phyloP scores from a whole-genome alignment of 2,888 invertebrate genomes.

The Baronia brevicornis region DNA sequence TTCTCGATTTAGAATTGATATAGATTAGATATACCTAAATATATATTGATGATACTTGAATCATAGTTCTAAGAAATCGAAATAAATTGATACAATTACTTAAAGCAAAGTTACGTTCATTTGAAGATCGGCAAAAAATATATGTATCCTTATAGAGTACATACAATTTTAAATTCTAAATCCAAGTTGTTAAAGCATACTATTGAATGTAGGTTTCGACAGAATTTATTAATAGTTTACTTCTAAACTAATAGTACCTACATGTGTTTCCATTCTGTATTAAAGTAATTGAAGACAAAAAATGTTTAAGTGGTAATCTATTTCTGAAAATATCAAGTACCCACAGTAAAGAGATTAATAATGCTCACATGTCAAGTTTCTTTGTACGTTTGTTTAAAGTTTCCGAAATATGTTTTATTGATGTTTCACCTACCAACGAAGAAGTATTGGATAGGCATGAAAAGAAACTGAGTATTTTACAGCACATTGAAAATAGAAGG shows the following conservation, averaged over 20 bases:
- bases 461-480: no score
- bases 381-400: slow-evolving; percentile 4
- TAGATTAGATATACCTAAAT: no score
- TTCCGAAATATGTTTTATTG: no score
- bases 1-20: no score
- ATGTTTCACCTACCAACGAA: no score
- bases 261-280: slow-evolving; percentile 24
- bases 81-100: slow-evolving; percentile 17
- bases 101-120: slow-evolving; percentile 13
- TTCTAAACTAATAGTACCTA: slow-evolving; percentile 20
- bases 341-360: slow-evolving; percentile 1
- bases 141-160: no score
- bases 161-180: no score
- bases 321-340: slow-evolving; percentile 8
- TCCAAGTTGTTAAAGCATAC: no score
- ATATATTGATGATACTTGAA: slow-evolving; percentile 8
- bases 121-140: slow-evolving; percentile 12
- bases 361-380: not conserved
- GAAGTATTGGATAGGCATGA: no score
- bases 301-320: slow-evolving; percentile 16
- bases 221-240: slow-evolving; percentile 15
- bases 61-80: slow-evolving; percentile 15
- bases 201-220: no score
- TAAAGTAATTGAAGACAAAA: slow-evolving; percentile 24
- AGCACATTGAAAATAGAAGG: no score